phyloP scores from a whole-genome alignment of 2,888 invertebrate genomes.

The Chrysopilus asiliformis region DNA sequence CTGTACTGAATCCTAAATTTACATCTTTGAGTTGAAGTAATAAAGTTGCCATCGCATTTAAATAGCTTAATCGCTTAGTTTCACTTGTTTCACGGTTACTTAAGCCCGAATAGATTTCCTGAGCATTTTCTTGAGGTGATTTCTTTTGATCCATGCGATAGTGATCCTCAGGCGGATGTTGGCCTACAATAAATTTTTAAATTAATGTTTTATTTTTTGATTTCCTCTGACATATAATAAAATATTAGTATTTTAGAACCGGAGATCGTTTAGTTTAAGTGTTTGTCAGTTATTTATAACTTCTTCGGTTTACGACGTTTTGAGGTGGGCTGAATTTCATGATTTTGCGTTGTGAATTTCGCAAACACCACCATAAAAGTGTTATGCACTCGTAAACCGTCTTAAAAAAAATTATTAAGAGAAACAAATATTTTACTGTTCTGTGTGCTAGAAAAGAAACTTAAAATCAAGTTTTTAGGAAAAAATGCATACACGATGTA shows the following conservation, averaged over 20 bases:
- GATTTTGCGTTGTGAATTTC: too few species aligned
- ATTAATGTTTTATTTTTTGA: not conserved
- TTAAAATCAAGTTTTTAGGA: too few species aligned
- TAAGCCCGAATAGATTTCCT: slow-evolving; percentile 47
- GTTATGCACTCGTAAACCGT: too few species aligned
- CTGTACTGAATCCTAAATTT: slow-evolving; percentile 54
- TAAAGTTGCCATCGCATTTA: slow-evolving; percentile 79
- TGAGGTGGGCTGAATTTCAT: too few species aligned
- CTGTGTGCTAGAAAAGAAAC: too few species aligned
- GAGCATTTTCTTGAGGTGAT: slow-evolving; percentile 48
- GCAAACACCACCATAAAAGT: too few species aligned
- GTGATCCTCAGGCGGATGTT: slow-evolving; percentile 42
- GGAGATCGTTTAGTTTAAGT: not conserved
- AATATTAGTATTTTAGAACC: not conserved
- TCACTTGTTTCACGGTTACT: slow-evolving; percentile 48
- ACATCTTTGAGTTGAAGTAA: slow-evolving; percentile 22
- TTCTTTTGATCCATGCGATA: slow-evolving; percentile 46
- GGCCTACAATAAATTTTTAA: slow-evolving; percentile 1
- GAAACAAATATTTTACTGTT: too few species aligned
- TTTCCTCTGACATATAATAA: too few species aligned
- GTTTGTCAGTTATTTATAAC: not conserved
- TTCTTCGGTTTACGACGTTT: too few species aligned
- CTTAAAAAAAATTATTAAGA: too few species aligned
- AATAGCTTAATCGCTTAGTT: slow-evolving; percentile 66
- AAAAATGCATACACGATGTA: too few species aligned